Base-by-base conservation (phyloP, 2,888 invertebrate genomes). In the Stenodema calcarata region DNA sequence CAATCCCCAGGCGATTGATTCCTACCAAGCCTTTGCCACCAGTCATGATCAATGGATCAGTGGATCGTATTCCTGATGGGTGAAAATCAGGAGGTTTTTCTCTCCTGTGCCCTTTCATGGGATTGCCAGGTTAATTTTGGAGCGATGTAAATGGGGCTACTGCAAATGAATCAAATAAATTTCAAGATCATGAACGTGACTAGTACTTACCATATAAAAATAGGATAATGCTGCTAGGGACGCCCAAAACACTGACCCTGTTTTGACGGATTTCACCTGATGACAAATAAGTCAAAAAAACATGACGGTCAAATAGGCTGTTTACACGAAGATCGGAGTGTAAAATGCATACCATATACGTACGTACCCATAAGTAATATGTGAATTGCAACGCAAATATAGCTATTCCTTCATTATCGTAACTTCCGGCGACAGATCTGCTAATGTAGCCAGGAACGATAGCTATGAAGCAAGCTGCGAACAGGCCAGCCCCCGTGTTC, bases 341-440 rank as follows among this genome's bases (percentile, higher is more conserved):
- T 14, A 27, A 30, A 0, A 90, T 89, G 23, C 28, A 41, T 0
- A 41, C 2, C 14, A 4, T 23, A 12, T 16, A 82, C 84, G 27
- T 4, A 82, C 83, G n/a, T 88, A 99, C 95, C 99, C 99, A 99
- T 79, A 99, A 92, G 91, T 95, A 99, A 91, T 99, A 99, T 0
- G 99, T 99, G 91, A 99, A 97, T 92, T 99, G 99, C 83, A 99
- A 93, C 0, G 99, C 99, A 93, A 99, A 99, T 90, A 99, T 99
- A 83, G 99, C 99, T 91, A 99, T 99, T 89, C 99, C 99, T 92
- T 99, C 99, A 92, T 99, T 99, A 91, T 99, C 99, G 91, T 99
- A 99, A 90, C 99, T 99, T 35, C 99, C 99, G 44, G 99, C 99
- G 16, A 99, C 99, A 0, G 99, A 99, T 87, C 99, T 94, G 90